These are phyloP conservation scores for Rhincodon typus DNA, from an alignment of 2,797 vertebrate genomes.

Conservation along the genomic window DNA sequence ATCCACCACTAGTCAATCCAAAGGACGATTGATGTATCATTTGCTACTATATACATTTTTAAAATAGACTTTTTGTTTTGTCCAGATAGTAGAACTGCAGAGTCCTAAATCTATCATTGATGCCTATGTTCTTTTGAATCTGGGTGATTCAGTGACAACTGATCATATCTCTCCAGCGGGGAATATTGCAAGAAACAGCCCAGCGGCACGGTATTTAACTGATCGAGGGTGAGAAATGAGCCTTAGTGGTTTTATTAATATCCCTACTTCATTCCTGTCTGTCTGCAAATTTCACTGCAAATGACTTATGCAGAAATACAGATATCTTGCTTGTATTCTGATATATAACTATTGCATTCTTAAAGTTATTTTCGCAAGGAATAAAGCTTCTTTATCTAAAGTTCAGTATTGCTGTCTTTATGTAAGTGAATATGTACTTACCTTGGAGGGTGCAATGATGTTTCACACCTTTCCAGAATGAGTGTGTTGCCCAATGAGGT, in stretches of 20 bases:
- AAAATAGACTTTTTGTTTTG: not conserved
- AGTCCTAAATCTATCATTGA: constrained; percentile 66
- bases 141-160: constrained; percentile 94
- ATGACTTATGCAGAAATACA: not conserved
- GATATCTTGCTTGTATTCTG: not conserved
- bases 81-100: constrained; percentile 69
- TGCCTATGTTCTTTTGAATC: constrained; percentile 80
- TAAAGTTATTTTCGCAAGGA: not conserved
- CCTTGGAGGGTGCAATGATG: not conserved
- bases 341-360: not conserved
- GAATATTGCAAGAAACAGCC: constrained; percentile 90
- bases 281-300: not conserved
- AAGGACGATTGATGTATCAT: not conserved
- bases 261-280: not conserved
- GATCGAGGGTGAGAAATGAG: constrained; percentile 68
- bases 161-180: constrained; percentile 98
- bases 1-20: not conserved
- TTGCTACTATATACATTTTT: not conserved
- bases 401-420: not conserved
- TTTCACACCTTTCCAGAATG: not conserved
- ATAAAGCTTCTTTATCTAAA: not conserved
- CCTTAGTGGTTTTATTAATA: not conserved
- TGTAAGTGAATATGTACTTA: not conserved
- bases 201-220: constrained; percentile 83
- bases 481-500: not conserved